phyloP scores from a whole-genome alignment of 2,113 vertebrate species.

The Coryphaenoides rupestris region DNA sequence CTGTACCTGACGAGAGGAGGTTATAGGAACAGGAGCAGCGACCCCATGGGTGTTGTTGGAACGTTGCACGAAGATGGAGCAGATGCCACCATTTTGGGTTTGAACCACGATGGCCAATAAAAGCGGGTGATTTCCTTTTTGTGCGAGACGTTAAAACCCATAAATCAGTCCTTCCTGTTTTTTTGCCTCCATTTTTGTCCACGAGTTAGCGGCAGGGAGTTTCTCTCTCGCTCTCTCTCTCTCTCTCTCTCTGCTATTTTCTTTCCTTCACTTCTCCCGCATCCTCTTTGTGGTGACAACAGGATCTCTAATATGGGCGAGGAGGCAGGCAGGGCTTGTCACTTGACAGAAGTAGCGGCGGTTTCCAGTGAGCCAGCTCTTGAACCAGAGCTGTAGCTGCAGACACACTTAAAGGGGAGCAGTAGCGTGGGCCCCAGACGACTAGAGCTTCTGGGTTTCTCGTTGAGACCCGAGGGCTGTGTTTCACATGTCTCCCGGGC shows the following conservation, averaged over 20 bases:
- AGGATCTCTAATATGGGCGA: too few species aligned
- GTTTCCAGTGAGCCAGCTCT: not conserved
- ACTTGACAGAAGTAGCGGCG: too few species aligned
- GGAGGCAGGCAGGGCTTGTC: too few species aligned
- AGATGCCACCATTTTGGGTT: constrained; percentile 24
- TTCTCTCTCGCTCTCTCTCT: too few species aligned
- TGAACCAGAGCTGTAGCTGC: not conserved
- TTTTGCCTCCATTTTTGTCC: not conserved
- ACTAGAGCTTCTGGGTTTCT: constrained; percentile 27
- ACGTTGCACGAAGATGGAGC: not conserved
- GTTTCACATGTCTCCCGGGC: constrained; percentile 24
- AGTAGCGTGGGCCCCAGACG: constrained; percentile 28
- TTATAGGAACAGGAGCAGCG: constrained; percentile 14
- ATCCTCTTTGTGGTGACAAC: too few species aligned
- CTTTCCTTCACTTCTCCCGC: too few species aligned
- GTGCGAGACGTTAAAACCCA: not conserved
- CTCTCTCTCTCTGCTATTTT: too few species aligned
- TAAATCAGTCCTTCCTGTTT: constrained; percentile 4
- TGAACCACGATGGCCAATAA: constrained; percentile 24
- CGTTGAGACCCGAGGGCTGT: constrained; percentile 16
- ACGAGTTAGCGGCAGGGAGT: not conserved
- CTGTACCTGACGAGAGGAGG: constrained; percentile 18
- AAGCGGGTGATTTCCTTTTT: constrained; percentile 8
- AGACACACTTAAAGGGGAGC: constrained; percentile 1
- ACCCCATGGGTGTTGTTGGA: constrained; percentile 21